A percentile compares a stretch with the other conserved stretches of the same genome.
Conservation (phyloP, 2,113 vertebrate species). For the Noctilio leporinus region DNA sequence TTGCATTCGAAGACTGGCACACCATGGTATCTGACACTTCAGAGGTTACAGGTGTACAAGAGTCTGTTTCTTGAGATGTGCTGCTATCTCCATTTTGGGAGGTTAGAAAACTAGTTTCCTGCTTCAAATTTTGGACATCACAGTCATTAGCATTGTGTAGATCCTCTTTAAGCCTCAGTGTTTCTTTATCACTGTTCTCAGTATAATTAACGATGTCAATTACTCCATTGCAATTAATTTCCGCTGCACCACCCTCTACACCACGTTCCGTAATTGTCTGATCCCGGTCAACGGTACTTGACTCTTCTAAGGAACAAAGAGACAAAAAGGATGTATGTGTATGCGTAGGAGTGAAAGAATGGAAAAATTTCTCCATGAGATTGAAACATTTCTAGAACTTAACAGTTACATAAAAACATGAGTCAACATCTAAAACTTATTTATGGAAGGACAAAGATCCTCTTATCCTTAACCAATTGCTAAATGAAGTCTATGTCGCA, state of each 20-base stretch:
- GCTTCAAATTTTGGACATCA: slow-evolving; percentile 47
- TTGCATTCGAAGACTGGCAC: slow-evolving; percentile 68
- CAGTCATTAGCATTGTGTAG: slow-evolving; percentile 85
- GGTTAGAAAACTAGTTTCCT: slow-evolving; percentile 63
- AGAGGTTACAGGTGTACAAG: slow-evolving; percentile 53
- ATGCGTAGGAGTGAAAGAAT: not conserved
- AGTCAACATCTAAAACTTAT: not conserved
- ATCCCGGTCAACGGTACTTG: slow-evolving; percentile 58
- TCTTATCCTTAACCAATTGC: slow-evolving; percentile 19
- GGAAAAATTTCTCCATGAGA: not conserved
- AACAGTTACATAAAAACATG: slow-evolving; percentile 18
- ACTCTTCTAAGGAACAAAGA: slow-evolving; percentile 68
- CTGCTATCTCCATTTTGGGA: slow-evolving; percentile 72
- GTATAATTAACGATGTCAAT: slow-evolving; percentile 66
- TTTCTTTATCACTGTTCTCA: slow-evolving; percentile 66
- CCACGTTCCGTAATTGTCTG: slow-evolving; percentile 67
- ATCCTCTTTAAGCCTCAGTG: slow-evolving; percentile 81
- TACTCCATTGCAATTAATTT: slow-evolving; percentile 88
- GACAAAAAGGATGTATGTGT: slow-evolving; percentile 50
- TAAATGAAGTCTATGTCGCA: slow-evolving; percentile 3
- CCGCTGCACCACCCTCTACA: slow-evolving; percentile 64
- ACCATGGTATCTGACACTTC: slow-evolving; percentile 72
- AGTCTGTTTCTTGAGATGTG: slow-evolving; percentile 73
- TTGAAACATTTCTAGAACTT: slow-evolving; percentile 29
- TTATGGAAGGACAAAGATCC: slow-evolving; percentile 22